A percentile compares a stretch with the other conserved stretches of the same genome.
Conservation (phyloP, 2,888 invertebrate genomes). For the Mythimna vitellina region DNA sequence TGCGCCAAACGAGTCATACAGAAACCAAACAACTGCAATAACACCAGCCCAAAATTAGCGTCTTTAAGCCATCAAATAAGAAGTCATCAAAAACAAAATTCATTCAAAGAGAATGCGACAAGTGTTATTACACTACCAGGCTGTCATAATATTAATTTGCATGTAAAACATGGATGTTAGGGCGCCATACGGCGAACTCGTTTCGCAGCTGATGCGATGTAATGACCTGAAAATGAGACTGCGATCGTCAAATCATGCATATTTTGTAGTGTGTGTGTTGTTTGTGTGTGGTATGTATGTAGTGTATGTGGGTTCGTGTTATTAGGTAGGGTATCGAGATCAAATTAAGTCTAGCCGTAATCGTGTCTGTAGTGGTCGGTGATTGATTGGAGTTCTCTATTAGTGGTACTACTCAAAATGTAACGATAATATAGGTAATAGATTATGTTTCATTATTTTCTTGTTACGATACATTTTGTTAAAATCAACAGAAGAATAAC, state of each 20-base stretch:
- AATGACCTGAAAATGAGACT: conserved; percentile 77
- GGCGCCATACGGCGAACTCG: conserved; percentile 68
- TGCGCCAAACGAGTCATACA: too few relatives aligned
- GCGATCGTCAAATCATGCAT: conserved; percentile 59
- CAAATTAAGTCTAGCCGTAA: conserved; percentile 28
- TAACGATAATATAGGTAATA: not conserved
- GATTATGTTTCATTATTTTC: not conserved
- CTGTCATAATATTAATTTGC: conserved; percentile 68
- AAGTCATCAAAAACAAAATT: conserved; percentile 46
- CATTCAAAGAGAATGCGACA: conserved; percentile 45
- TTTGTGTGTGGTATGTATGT: conserved; percentile 11
- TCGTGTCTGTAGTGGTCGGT: conserved; percentile 10
- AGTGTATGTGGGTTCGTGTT: not conserved
- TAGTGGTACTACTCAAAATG: not conserved
- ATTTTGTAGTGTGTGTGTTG: conserved; percentile 41
- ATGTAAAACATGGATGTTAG: conserved; percentile 67
- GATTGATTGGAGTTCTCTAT: not conserved
- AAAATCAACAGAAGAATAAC: too few relatives aligned
- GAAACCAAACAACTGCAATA: conserved; percentile 26
- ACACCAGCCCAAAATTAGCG: conserved; percentile 8
- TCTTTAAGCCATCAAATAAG: conserved; percentile 26
- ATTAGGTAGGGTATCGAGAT: conserved; percentile 7
- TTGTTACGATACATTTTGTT: too few relatives aligned
- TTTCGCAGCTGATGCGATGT: conserved; percentile 65
- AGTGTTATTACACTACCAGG: conserved; percentile 61